phyloP scores from a whole-genome alignment of 2,797 vertebrate genomes.

The Linurgus olivaceus region DNA sequence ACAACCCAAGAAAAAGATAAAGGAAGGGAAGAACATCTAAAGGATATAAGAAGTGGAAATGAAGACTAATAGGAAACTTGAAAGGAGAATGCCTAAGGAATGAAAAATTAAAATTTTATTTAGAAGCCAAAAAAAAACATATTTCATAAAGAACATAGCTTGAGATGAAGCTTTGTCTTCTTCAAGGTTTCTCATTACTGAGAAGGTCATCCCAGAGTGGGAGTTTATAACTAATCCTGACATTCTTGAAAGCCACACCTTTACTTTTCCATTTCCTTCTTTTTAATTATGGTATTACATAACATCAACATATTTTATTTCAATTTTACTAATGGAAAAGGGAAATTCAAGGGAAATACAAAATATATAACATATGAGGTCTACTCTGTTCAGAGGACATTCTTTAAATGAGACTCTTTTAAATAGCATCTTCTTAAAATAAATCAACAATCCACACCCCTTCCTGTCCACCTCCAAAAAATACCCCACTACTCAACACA shows the following conservation, averaged over 20 bases:
- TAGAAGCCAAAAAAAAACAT: rapidly evolving
- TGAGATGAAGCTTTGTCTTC: background rate
- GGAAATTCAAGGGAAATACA: background rate
- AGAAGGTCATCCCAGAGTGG: background rate
- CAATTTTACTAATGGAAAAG: background rate
- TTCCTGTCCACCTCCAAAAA: background rate
- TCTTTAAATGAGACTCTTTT: background rate
- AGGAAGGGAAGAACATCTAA: background rate
- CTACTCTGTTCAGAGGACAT: background rate
- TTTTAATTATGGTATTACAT: background rate
- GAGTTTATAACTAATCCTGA: background rate
- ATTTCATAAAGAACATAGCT: background rate
- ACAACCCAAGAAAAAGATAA: background rate
- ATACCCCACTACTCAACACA: background rate
- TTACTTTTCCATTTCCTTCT: background rate
- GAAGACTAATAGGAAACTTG: background rate
- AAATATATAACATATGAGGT: rapidly evolving
- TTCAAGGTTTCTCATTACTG: background rate
- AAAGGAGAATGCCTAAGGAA: background rate
- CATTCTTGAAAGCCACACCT: background rate
- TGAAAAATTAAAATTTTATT: background rate
- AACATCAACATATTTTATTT: background rate
- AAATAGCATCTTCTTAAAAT: background rate
- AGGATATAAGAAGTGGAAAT: background rate
- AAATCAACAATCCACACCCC: rapidly evolving